A percentile compares a stretch with the other conserved stretches of the same genome.
These are phyloP conservation scores for Pseudanteris insignis DNA, from an alignment of 2,888 invertebrate species.

Conservation along the genomic window DNA sequence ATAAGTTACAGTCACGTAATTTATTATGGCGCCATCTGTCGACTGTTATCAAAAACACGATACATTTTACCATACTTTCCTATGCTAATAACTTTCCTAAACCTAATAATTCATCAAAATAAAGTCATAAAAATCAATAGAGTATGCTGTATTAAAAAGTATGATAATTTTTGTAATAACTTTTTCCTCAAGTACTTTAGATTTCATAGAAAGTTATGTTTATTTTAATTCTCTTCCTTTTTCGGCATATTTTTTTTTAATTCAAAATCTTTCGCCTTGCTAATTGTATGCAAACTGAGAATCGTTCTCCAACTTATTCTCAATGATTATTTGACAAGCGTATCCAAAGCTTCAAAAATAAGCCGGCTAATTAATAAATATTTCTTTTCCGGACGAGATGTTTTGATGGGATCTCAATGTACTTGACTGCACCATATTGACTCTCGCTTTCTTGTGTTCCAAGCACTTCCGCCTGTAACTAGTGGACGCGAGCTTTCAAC, in stretches of 20 bases:
- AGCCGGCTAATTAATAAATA: slow-evolving; percentile 58
- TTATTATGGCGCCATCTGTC: too few relatives aligned
- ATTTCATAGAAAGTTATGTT: too few relatives aligned
- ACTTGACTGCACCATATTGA: slow-evolving; percentile 33
- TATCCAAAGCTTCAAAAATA: slow-evolving; percentile 47
- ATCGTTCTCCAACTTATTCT: background rate
- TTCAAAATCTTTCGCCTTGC: slow-evolving; percentile 10
- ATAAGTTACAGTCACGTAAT: too few relatives aligned
- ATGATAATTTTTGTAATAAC: too few relatives aligned
- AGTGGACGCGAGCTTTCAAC: slow-evolving; percentile 38
- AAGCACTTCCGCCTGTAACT: slow-evolving; percentile 36
- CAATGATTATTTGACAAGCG: slow-evolving; percentile 35
- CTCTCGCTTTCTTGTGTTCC: slow-evolving; percentile 40
- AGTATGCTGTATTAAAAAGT: too few relatives aligned
- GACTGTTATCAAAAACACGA: too few relatives aligned
- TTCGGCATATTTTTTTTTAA: slow-evolving; percentile 22
- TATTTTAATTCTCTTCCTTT: too few relatives aligned
- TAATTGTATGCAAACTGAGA: slow-evolving; percentile 36
- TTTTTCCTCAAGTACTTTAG: too few relatives aligned
- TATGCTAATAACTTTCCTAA: too few relatives aligned
- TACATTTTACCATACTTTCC: too few relatives aligned
- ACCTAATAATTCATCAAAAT: too few relatives aligned
- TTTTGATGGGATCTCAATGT: slow-evolving; percentile 21
- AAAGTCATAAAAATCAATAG: too few relatives aligned
- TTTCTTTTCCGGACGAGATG: slow-evolving; percentile 47